Percentiles rank a stretch among this genome's conserved stretches.
Evolutionary conservation across 2,113 vertebrate genomes (phyloP).

Genomic region (Leptodactylus fuscus): DNA sequence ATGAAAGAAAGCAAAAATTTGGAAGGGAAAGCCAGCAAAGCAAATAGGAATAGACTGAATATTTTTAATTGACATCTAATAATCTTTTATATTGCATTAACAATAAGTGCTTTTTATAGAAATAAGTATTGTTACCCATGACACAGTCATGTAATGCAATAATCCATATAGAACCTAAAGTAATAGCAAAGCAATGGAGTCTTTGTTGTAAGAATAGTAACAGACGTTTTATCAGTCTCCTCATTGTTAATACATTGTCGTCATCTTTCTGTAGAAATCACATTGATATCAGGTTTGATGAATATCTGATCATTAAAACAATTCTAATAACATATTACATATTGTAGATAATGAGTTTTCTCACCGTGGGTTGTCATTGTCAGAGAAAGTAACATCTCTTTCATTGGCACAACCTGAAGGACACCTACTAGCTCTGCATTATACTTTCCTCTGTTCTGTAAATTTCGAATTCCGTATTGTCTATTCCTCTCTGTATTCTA

Average conservation of each 20-base stretch:
- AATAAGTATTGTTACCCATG: neutral
- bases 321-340: slow-evolving; percentile 2
- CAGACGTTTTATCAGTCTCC: neutral
- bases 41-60: too few species aligned
- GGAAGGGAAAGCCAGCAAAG: too few species aligned
- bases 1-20: too few species aligned
- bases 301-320: slow-evolving; percentile 10
- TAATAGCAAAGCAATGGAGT: neutral
- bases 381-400: neutral
- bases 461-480: slow-evolving; percentile 13
- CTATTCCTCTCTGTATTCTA: slow-evolving; percentile 8
- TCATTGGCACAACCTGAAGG: slow-evolving; percentile 14
- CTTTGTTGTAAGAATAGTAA: neutral
- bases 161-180: neutral
- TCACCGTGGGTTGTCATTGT: neutral
- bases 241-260: neutral
- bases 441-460: neutral
- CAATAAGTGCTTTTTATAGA: neutral
- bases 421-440: neutral
- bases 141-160: neutral
- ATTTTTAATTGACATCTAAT: too few species aligned
- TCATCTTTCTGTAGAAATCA: slow-evolving; percentile 14
- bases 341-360: neutral
- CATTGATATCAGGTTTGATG: slow-evolving; percentile 2
- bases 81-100: too few species aligned